Percentiles rank a stretch among this genome's conserved stretches.
Conservation (phyloP, 1,140 invertebrate species). For the Argopecten irradians region DNA sequence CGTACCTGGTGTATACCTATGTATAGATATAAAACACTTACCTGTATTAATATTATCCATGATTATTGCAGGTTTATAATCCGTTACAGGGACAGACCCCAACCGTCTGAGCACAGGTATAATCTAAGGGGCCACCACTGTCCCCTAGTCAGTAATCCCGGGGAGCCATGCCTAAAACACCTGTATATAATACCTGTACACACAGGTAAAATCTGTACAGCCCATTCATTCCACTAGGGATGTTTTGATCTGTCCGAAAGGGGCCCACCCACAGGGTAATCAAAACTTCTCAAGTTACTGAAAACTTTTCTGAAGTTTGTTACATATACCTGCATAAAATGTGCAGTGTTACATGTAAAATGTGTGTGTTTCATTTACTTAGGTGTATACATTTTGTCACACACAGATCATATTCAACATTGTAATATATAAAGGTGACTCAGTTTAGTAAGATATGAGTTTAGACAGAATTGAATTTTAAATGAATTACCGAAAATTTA, state of each 20-base stretch:
- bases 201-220: background rate
- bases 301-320: background rate
- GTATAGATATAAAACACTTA: background rate
- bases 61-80: background rate
- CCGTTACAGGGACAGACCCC: background rate
- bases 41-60: slow-evolving; percentile 11
- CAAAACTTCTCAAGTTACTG: background rate
- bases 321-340: background rate
- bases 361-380: no score
- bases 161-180: background rate
- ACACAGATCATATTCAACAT: background rate
- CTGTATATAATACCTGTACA: background rate
- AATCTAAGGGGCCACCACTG: no score
- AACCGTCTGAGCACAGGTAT: background rate
- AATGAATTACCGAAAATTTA: no score
- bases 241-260: slow-evolving; percentile 10
- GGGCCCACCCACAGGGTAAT: background rate
- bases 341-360: background rate
- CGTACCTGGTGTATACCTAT: background rate
- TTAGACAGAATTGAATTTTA: no score
- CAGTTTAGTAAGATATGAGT: no score
- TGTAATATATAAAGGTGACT: background rate
- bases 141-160: no score
- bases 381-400: background rate
- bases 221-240: background rate